Percentiles rank a stretch among this genome's conserved stretches.
These are phyloP conservation scores for Lepus americanus DNA, from an alignment of 2,113 vertebrate genomes.

Conservation along the genomic window DNA sequence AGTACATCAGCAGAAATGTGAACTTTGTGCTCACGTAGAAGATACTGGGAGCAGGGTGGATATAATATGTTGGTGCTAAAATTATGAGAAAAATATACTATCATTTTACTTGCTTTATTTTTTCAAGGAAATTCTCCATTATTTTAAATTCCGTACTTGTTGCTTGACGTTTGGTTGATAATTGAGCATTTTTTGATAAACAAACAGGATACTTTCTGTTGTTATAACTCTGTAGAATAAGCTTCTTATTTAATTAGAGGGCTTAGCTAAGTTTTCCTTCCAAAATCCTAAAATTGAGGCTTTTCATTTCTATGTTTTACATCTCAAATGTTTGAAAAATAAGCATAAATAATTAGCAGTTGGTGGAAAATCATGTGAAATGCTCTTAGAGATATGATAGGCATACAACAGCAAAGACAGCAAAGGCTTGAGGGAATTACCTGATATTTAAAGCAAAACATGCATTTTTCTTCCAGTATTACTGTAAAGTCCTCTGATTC, in stretches of 20 bases:
- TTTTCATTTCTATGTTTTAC: slow-evolving; percentile 48
- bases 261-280: neutral
- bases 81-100: slow-evolving; percentile 10
- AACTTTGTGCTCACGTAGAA: neutral
- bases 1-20: slow-evolving; percentile 27
- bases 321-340: slow-evolving; percentile 54
- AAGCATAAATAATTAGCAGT: neutral
- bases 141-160: slow-evolving; percentile 21
- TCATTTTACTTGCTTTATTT: slow-evolving; percentile 45
- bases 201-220: neutral
- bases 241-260: neutral
- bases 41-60: neutral
- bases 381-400: neutral
- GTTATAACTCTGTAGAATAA: slow-evolving; percentile 41
- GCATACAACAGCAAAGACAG: neutral
- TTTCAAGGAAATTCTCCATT: neutral
- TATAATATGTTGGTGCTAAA: slow-evolving; percentile 9
- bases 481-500: neutral
- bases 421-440: neutral
- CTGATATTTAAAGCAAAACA: slow-evolving; percentile 27
- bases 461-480: neutral
- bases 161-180: neutral
- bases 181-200: slow-evolving; percentile 29
- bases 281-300: slow-evolving; percentile 40
- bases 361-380: neutral